Conservation (phyloP, 2,797 vertebrate species). For the Rhinella marina region DNA sequence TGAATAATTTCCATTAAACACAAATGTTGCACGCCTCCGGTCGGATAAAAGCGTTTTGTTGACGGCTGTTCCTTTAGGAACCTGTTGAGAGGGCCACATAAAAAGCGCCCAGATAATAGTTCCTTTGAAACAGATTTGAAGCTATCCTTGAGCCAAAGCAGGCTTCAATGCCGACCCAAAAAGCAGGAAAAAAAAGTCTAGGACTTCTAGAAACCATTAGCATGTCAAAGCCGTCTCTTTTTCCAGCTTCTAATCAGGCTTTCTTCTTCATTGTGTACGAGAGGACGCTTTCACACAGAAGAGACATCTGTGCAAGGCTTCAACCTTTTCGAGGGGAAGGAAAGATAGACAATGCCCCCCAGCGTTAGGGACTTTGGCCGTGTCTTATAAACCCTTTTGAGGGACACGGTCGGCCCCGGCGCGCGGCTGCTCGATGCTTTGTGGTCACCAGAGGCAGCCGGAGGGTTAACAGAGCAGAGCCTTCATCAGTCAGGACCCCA, state of each 20-base stretch:
- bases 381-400: slow-evolving; percentile 25
- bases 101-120: slow-evolving; percentile 22
- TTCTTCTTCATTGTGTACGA: slow-evolving; percentile 44
- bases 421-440: not conserved
- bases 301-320: slow-evolving; percentile 57
- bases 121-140: slow-evolving; percentile 44
- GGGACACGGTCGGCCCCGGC: not conserved
- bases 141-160: slow-evolving; percentile 22
- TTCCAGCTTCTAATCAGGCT: slow-evolving; percentile 51
- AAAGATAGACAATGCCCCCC: slow-evolving; percentile 43
- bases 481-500: slow-evolving; percentile 27
- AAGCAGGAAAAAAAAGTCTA: slow-evolving; percentile 51
- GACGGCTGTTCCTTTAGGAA: not conserved
- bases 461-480: slow-evolving; percentile 7
- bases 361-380: slow-evolving; percentile 18
- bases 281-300: slow-evolving; percentile 31
- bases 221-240: slow-evolving; percentile 56
- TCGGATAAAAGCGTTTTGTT: not conserved
- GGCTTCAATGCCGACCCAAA: slow-evolving; percentile 39
- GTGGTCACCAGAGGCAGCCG: not conserved
- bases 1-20: slow-evolving; percentile 7
- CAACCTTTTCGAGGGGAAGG: slow-evolving; percentile 25
- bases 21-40: not conserved
- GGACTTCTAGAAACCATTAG: slow-evolving; percentile 53
- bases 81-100: slow-evolving; percentile 25